phyloP scores from a whole-genome alignment of 2,888 invertebrate species.

The Schrankia costaestrigalis region DNA sequence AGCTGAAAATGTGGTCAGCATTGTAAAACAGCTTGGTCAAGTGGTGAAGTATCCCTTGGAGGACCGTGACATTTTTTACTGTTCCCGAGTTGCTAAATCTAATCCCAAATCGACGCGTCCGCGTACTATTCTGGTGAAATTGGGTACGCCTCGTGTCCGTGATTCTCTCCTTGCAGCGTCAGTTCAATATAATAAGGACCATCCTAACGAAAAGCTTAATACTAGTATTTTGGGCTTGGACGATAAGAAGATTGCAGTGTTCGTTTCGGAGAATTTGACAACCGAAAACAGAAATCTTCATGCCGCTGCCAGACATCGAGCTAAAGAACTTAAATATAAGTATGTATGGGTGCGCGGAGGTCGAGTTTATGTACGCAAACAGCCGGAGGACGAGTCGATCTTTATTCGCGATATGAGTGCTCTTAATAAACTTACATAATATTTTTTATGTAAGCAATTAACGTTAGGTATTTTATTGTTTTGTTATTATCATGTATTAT shows the following conservation, averaged over 20 bases:
- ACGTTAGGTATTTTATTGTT: too few species aligned
- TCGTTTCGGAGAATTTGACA: not conserved
- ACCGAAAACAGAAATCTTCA: not conserved
- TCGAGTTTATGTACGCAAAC: too few species aligned
- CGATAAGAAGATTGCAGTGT: not conserved
- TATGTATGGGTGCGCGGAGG: too few species aligned
- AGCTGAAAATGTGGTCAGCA: not conserved
- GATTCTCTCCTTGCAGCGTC: slow-evolving; percentile 2
- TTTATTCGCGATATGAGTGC: too few species aligned
- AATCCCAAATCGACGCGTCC: slow-evolving; percentile 1
- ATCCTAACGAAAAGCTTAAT: slow-evolving; percentile 1
- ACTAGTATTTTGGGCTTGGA: not conserved
- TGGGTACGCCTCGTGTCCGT: not conserved
- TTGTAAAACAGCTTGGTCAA: slow-evolving; percentile 1
- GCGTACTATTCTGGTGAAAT: slow-evolving; percentile 3
- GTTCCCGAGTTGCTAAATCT: not conserved
- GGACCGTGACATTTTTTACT: not conserved
- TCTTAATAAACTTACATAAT: too few species aligned
- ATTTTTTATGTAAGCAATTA: too few species aligned
- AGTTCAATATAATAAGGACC: slow-evolving; percentile 1
- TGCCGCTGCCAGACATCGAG: not conserved
- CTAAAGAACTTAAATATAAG: not conserved
- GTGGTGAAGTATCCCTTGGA: not conserved
- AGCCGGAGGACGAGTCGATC: too few species aligned
- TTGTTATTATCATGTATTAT: not conserved